These are phyloP conservation scores for Anthopleura sola DNA, from an alignment of 64 coral and sea anemone species.

Conservation along the genomic window DNA sequence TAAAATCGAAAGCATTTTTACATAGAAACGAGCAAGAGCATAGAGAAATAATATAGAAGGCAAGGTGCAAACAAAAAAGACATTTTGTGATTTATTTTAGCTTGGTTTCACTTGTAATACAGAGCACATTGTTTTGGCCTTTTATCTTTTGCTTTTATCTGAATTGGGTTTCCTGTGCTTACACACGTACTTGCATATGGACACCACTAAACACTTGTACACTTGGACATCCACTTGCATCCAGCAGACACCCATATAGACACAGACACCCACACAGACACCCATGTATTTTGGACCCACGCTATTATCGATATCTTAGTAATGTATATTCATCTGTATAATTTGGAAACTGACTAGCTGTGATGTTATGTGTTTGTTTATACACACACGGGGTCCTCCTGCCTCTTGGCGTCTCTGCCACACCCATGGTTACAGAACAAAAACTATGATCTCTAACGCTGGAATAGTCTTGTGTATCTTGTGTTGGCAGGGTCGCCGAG, in stretches of 20 bases:
- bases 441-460: neutral
- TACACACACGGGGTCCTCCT: slow-evolving; percentile 16
- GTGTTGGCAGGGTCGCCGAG: neutral
- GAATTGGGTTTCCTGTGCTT: no score
- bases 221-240: neutral
- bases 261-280: neutral
- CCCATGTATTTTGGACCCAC: neutral
- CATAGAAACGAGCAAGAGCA: no score
- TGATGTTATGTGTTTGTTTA: neutral
- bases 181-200: no score
- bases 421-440: neutral
- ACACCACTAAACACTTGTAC: no score
- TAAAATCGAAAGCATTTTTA: no score
- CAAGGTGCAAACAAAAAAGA: no score
- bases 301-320: neutral
- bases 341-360: neutral
- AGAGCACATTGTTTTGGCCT: no score
- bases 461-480: neutral
- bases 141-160: no score
- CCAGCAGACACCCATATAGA: neutral
- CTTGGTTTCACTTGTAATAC: no score
- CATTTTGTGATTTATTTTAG: no score
- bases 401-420: neutral
- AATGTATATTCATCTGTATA: neutral
- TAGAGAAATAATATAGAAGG: no score